Evolutionary conservation across 2,797 vertebrate genomes (phyloP), one percentile per base, ranked within the genome.

Genomic region (Percopsis omiscomaycus): DNA sequence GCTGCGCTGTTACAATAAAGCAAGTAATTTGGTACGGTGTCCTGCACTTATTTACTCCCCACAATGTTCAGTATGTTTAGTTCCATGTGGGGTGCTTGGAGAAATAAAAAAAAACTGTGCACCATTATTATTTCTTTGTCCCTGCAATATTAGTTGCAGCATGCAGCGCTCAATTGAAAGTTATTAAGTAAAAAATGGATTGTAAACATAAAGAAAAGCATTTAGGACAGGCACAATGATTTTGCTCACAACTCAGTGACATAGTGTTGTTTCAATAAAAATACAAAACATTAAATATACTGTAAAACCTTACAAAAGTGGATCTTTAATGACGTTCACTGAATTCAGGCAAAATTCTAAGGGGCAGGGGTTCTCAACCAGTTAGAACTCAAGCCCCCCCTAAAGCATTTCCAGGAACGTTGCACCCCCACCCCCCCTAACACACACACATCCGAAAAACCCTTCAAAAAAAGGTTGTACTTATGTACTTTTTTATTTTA

Each of bases 41-140:
- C 37, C 37, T 42, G 8, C 37, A 10, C 4, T 8, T 42, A 42
- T 42, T 10, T 42, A 6, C 8, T 42, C 37, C 37, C 37, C 37
- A 42, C 45, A 46, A 75, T 62, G 72, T 66, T 55, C 68, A 53
- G 16, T 44, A 66, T 50, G 45, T 53, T 29, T 22, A 29, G 53
- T 57, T 71, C 82, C 76, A 78, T 69, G 71, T 67, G 51, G 64
- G 52, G 30, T 61, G 61, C 59, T 49, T 68, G 61, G 56, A 54
- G 75, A 84, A 77, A 82, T 74, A 72, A 80, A 65, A 55, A 68
- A 48, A 58, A 49, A 52, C 42, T 47, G 54, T 56, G 22, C 28
- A 48, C 54, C 4, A 0, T 48, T 6, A 30, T 28, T 15, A 0
- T 63, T 47, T 57, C 22, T 13, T 57, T 56, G 61, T 69, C 61